Evolutionary conservation across 2,888 invertebrate species (phyloP).

Genomic region (Drosophila koepferae): DNA sequence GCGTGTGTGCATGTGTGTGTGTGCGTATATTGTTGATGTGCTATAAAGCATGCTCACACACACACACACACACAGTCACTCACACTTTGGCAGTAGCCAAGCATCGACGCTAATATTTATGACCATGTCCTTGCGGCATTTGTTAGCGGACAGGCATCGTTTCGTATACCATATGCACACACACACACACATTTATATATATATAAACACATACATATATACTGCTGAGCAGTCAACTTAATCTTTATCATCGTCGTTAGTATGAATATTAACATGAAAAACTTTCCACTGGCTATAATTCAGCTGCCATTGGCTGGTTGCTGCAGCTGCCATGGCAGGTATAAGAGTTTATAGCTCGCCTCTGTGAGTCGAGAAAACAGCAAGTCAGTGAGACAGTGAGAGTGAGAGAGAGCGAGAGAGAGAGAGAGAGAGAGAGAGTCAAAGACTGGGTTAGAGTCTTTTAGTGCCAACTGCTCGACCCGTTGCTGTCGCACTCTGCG

Average conservation of each 20-base stretch:
- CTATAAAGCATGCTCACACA: conserved; percentile 5
- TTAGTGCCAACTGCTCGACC: background rate
- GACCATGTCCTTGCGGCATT: conserved; percentile 48
- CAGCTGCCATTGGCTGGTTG: conserved; percentile 26
- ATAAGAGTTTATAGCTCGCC: conserved; percentile 7
- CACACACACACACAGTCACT: conserved; percentile 3
- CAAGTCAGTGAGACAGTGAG: background rate
- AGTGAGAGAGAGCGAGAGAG: background rate
- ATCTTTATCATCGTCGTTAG: conserved; percentile 50
- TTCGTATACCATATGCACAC: conserved; percentile 11
- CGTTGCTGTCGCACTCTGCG: background rate
- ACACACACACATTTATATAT: background rate
- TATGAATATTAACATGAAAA: conserved; percentile 34
- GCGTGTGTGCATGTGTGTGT: conserved; percentile 14
- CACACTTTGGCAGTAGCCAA: conserved; percentile 1
- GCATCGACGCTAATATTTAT: conserved; percentile 65
- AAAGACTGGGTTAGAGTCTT: background rate
- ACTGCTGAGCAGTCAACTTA: conserved; percentile 27
- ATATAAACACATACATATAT: background rate
- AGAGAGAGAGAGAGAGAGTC: background rate
- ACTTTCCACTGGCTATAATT: conserved; percentile 36
- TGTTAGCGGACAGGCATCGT: conserved; percentile 38
- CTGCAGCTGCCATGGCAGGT: background rate
- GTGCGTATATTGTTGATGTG: conserved; percentile 9
- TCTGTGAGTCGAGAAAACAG: background rate